Evolutionary conservation across 2,113 vertebrate genomes (phyloP), one percentile per base, ranked within the genome.

Genomic region (Calidris pugnax): DNA sequence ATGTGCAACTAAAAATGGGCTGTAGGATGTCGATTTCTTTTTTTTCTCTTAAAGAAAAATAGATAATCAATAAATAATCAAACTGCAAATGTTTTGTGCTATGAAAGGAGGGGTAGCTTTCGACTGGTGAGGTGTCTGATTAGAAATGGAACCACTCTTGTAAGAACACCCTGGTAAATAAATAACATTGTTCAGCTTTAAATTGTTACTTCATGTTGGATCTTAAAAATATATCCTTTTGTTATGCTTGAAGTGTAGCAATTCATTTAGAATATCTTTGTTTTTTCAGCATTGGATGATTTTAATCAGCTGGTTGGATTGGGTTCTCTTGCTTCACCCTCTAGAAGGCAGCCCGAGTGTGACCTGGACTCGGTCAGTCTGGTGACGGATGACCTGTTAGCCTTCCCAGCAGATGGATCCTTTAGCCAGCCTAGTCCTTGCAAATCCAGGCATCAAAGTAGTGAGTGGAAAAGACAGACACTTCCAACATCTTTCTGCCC

Each of bases 331-430:
- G 27, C 56, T 10, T 57, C 90, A 24, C 22, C 56, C 16, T 77
- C 21, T 12, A 66, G 87, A 93, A 95, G 79, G 86, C 80, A 92
- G 39, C 93, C 16, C 63, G 43, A 86, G 33, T 43, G 69, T 82
- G 97, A 99, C 67, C 67, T 82, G 8, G 99, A 99, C 74, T 88
- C 96, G 21, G 43, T 98, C 19, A 99, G 99, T 39, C 97, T 99
- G 76, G 98, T 98, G 3, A 99, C 99, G 0, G 98, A 99, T 37
- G 99, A 99, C 87, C 97, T 99, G 5, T 94, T 99, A 79, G 95
- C 94, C 9, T 96, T 99, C 35, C 99, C 99, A 8, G 63, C 96
- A 2, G 99, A 99, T 12, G 99, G 99, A 35, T 99, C 98, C 1
- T 95, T 98, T 82, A 97, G 97, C 75, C 97, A 96, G 55, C 92